A percentile compares a stretch with the other conserved stretches of the same genome.
Evolutionary conservation across 2,888 invertebrate species (phyloP).

Genomic region (Drosophila longiperda): DNA sequence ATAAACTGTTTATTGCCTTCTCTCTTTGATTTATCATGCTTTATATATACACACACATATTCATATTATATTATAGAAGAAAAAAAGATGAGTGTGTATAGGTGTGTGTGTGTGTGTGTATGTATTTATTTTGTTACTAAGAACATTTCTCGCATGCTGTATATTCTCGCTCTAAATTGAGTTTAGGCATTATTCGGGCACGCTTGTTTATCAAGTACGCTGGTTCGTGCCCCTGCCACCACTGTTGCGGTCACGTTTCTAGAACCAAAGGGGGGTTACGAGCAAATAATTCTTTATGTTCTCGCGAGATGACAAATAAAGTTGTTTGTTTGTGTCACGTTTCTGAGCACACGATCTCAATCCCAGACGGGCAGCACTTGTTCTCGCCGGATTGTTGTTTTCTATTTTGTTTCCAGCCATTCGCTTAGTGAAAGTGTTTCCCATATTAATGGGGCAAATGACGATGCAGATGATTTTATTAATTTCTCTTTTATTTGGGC

Average conservation of each 20-base stretch:
- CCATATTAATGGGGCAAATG: slow-evolving; percentile 26
- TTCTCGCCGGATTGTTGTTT: slow-evolving; percentile 56
- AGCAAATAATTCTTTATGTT: slow-evolving; percentile 10
- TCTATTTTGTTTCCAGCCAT: slow-evolving; percentile 75
- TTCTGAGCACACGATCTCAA: slow-evolving; percentile 62
- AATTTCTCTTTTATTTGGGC: slow-evolving; percentile 1
- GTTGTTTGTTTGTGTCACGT: slow-evolving; percentile 74
- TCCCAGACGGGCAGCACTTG: slow-evolving; percentile 23
- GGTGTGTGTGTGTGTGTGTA: slow-evolving; percentile 1
- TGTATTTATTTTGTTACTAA: neutral
- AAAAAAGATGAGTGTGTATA: neutral
- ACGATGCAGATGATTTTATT: slow-evolving; percentile 34
- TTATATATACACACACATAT: slow-evolving; percentile 7
- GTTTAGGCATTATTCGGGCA: slow-evolving; percentile 62
- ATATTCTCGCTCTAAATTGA: slow-evolving; percentile 53
- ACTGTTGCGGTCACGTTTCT: slow-evolving; percentile 29
- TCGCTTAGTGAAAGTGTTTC: slow-evolving; percentile 73
- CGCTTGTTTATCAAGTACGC: slow-evolving; percentile 51
- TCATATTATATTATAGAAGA: neutral
- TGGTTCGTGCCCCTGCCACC: slow-evolving; percentile 4
- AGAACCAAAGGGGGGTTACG: neutral
- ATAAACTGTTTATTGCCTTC: slow-evolving; percentile 7
- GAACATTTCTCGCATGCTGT: neutral
- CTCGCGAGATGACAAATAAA: slow-evolving; percentile 63
- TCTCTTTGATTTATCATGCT: slow-evolving; percentile 52